Conservation (phyloP, 2,888 invertebrate species). For the Heteropelma amictum region DNA sequence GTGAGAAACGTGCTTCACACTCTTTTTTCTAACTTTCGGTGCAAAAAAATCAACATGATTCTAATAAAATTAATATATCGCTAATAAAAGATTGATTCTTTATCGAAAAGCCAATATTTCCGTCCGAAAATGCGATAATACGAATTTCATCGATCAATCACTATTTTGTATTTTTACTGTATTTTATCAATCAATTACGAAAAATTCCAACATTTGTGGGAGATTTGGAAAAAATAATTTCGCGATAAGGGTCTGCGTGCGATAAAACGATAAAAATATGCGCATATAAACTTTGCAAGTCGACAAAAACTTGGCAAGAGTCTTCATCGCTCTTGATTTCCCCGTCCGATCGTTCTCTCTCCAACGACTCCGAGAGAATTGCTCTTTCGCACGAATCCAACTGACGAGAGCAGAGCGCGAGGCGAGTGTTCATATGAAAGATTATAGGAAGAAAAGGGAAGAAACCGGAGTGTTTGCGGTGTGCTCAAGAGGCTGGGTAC, state of each 20-base stretch:
- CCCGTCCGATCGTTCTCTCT: not conserved
- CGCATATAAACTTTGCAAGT: slow-evolving; percentile 12
- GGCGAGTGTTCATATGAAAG: not conserved
- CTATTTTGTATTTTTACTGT: not conserved
- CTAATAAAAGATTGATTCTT: no score
- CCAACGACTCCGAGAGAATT: slow-evolving; percentile 48
- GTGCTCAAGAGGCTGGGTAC: slow-evolving; percentile 1
- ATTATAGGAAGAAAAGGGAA: slow-evolving; percentile 17
- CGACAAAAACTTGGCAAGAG: slow-evolving; percentile 22
- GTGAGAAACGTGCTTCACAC: no score
- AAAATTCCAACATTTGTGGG: not conserved
- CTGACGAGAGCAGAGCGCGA: not conserved
- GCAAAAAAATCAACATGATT: no score
- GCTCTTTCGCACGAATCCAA: slow-evolving; percentile 45
- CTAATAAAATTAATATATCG: no score
- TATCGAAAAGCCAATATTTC: no score
- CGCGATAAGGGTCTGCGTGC: slow-evolving; percentile 40
- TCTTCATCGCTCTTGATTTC: slow-evolving; percentile 16
- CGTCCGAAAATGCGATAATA: no score
- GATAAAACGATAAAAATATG: slow-evolving; percentile 49
- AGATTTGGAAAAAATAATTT: slow-evolving; percentile 22
- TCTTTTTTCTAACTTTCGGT: no score
- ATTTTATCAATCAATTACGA: not conserved
- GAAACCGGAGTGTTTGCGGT: slow-evolving; percentile 16
- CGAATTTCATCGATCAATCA: no score